These are phyloP conservation scores for Ceramica pisi DNA, from an alignment of 2,888 invertebrate species.

Conservation along the genomic window DNA sequence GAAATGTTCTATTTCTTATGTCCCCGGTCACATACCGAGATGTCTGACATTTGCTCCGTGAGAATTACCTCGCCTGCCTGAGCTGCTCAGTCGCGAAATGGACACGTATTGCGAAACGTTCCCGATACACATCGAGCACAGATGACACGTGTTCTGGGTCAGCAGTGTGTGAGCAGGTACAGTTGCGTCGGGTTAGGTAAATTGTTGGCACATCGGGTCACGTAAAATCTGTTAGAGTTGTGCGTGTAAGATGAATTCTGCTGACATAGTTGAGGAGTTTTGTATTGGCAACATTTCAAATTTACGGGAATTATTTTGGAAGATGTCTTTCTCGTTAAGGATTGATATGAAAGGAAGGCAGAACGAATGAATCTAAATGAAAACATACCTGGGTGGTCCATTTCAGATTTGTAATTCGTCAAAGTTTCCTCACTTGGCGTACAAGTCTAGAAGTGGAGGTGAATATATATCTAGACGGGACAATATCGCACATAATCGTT, in stretches of 20 bases:
- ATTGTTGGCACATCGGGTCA: conserved; percentile 16
- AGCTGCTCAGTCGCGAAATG: conserved; percentile 31
- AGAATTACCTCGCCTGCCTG: conserved; percentile 4
- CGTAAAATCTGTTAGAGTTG: background rate
- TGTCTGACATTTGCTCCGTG: conserved; percentile 12
- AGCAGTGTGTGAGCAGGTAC: conserved; percentile 4
- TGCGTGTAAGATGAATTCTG: background rate
- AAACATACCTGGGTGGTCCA: too few species aligned
- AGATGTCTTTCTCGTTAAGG: too few species aligned
- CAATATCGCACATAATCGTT: conserved; percentile 37
- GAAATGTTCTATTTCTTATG: background rate
- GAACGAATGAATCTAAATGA: too few species aligned
- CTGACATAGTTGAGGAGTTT: conserved; percentile 10
- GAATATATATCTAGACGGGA: conserved; percentile 16
- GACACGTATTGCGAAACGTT: conserved; percentile 37
- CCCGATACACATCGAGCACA: conserved; percentile 44
- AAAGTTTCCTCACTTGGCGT: too few species aligned
- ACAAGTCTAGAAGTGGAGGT: conserved; percentile 13
- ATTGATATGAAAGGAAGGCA: too few species aligned
- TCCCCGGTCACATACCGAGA: background rate
- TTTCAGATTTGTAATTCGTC: too few species aligned
- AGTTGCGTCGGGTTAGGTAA: conserved; percentile 12
- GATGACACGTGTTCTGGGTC: conserved; percentile 49
- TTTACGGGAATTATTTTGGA: background rate
- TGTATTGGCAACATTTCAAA: background rate